Base-by-base conservation (phyloP, 2,113 vertebrate species). In the Herpailurus yagouaroundi region DNA sequence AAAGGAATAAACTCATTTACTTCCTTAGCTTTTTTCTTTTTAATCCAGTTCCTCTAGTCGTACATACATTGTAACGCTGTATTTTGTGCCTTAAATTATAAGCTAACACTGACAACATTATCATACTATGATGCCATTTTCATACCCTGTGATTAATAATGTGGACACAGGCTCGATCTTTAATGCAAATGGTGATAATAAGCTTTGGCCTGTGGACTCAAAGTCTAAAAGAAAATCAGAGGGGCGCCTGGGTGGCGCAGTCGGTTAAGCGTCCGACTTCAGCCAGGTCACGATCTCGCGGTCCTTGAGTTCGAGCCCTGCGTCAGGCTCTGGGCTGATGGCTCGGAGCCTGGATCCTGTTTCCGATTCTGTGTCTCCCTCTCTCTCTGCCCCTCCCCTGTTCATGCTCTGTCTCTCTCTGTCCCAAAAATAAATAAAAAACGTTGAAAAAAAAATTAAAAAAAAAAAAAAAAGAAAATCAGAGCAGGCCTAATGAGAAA, bases 391-490 rank as follows among this genome's bases (percentile, higher is more conserved):
- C n/a, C n/a, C n/a, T n/a, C n/a, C n/a, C n/a, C n/a, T n/a, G n/a
- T n/a, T n/a, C n/a, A n/a, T n/a, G n/a, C n/a, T n/a, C n/a, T n/a
- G n/a, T n/a, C n/a, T n/a, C n/a, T n/a, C n/a, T n/a, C n/a, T n/a
- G n/a, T n/a, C n/a, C n/a, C n/a, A n/a, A n/a, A n/a, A n/a, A n/a
- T n/a, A n/a, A n/a, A n/a, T n/a, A n/a, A n/a, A n/a, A n/a, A n/a
- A n/a, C n/a, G n/a, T n/a, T n/a, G n/a, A n/a, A n/a, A n/a, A n/a
- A n/a, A n/a, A n/a, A n/a, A n/a, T n/a, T n/a, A n/a, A n/a, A n/a
- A n/a, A 74, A 94, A 92, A 60, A 87, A 89, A 89, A 77, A 74
- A 94, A 92, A 60, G 89, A 89, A 89, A 77, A 92, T 68, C 57
- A 66, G 31, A 76, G 87, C 14, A 31, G 74, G 63, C 27, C 85